Evolutionary conservation across 2,113 vertebrate genomes (phyloP).

Genomic region (Leucoraja erinaceus): DNA sequence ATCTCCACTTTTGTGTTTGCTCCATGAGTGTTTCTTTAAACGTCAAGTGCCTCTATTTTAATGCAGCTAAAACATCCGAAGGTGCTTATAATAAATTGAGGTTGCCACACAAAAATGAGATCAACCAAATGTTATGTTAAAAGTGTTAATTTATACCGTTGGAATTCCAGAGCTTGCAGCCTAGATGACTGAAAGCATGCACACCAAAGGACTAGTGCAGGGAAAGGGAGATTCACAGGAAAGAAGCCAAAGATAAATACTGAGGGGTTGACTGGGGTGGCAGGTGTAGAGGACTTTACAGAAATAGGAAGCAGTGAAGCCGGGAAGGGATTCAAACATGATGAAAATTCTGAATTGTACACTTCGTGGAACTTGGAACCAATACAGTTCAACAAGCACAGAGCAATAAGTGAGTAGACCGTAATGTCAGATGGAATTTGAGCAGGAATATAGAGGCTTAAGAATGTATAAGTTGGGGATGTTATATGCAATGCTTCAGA

Average conservation of each 20-base stretch:
- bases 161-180: not conserved
- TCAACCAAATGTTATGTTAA: not conserved
- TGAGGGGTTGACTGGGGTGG: not conserved
- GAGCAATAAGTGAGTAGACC: not conserved
- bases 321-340: not conserved
- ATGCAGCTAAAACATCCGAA: not conserved
- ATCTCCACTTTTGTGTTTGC: not conserved
- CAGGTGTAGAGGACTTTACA: not conserved
- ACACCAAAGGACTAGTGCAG: not conserved
- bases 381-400: not conserved
- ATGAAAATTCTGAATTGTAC: not conserved
- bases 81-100: not conserved
- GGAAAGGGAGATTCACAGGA: not conserved
- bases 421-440: not conserved
- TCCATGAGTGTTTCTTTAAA: not conserved
- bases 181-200: not conserved
- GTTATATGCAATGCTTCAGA: not conserved
- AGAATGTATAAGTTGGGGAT: not conserved
- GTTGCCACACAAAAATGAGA: too few species aligned
- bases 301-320: not conserved
- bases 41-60: not conserved
- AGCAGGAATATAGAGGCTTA: not conserved
- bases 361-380: not conserved
- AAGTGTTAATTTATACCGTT: not conserved
- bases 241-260: not conserved